Percentiles rank a stretch among this genome's conserved stretches.
Evolutionary conservation across 1,140 invertebrate genomes (phyloP).

Genomic region (Mizuhopecten yessoensis): DNA sequence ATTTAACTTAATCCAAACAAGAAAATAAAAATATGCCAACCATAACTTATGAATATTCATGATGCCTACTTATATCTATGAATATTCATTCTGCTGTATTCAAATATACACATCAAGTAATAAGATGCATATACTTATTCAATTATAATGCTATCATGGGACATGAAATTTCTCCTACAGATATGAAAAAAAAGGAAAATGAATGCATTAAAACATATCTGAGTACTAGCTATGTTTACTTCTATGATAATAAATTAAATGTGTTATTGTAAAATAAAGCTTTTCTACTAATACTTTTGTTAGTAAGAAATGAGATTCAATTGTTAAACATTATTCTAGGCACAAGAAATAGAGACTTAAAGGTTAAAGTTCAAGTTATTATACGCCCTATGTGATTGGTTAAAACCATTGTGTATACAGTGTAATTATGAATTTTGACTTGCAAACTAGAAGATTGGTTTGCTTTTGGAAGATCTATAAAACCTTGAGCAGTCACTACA

Average conservation of each 20-base stretch:
- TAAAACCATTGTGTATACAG: neutral
- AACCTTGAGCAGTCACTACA: too few relatives aligned
- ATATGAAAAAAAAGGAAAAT: neutral
- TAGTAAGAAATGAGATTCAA: neutral
- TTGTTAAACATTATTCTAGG: neutral
- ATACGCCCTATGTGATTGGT: neutral
- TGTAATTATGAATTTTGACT: neutral
- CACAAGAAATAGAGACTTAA: neutral
- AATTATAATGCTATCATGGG: neutral
- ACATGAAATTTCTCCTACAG: neutral
- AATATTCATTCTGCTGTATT: neutral
- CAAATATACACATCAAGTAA: neutral
- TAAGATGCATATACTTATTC: neutral
- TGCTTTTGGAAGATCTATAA: too few relatives aligned
- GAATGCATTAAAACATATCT: neutral
- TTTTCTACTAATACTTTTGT: neutral
- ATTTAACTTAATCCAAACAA: slow-evolving; percentile 29
- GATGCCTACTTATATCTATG: neutral
- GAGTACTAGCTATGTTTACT: neutral
- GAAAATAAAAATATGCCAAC: neutral
- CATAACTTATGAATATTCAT: neutral
- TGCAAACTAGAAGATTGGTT: too few relatives aligned
- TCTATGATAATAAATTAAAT: neutral
- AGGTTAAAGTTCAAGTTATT: neutral
- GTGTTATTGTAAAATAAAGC: neutral